Percentiles rank a stretch among this genome's conserved stretches.
Evolutionary conservation across 2,797 vertebrate species (phyloP).

Genomic region (Naso thynnoides): DNA sequence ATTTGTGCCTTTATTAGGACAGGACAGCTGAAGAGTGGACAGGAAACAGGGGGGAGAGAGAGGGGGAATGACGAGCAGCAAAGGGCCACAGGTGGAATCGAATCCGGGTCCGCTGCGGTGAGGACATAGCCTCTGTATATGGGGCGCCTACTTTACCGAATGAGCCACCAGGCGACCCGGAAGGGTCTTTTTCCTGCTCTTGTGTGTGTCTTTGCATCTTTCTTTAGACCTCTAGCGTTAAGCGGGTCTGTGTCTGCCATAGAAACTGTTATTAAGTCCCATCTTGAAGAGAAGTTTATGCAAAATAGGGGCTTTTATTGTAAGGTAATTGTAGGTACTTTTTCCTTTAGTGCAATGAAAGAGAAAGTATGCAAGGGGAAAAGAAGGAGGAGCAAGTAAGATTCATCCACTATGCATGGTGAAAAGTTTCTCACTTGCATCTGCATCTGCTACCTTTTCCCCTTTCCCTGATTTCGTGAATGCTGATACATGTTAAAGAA

Average conservation of each 20-base stretch:
- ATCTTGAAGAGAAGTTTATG: background rate
- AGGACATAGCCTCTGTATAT: too few species aligned
- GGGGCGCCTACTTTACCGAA: too few species aligned
- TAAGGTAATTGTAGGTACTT: slow-evolving; percentile 13
- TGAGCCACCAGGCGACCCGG: too few species aligned
- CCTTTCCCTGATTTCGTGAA: slow-evolving; percentile 3
- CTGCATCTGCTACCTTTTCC: background rate
- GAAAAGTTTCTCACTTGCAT: background rate
- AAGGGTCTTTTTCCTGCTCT: background rate
- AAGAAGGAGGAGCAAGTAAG: background rate
- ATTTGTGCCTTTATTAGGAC: too few species aligned
- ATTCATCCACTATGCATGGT: background rate
- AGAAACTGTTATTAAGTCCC: slow-evolving; percentile 5
- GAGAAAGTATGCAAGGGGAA: background rate
- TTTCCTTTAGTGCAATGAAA: slow-evolving; percentile 7
- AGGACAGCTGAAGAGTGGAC: too few species aligned
- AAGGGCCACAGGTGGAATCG: too few species aligned
- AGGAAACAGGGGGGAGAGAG: too few species aligned
- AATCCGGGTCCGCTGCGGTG: too few species aligned
- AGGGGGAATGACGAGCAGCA: too few species aligned
- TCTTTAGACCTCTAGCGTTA: slow-evolving; percentile 6
- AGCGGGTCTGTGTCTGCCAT: background rate
- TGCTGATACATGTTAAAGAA: background rate
- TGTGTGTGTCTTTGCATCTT: slow-evolving; percentile 7
- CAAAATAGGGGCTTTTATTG: background rate